A percentile compares a stretch with the other conserved stretches of the same genome.
Evolutionary conservation across 2,888 invertebrate genomes (phyloP).

Genomic region (Scrobipalpa atriplicella): DNA sequence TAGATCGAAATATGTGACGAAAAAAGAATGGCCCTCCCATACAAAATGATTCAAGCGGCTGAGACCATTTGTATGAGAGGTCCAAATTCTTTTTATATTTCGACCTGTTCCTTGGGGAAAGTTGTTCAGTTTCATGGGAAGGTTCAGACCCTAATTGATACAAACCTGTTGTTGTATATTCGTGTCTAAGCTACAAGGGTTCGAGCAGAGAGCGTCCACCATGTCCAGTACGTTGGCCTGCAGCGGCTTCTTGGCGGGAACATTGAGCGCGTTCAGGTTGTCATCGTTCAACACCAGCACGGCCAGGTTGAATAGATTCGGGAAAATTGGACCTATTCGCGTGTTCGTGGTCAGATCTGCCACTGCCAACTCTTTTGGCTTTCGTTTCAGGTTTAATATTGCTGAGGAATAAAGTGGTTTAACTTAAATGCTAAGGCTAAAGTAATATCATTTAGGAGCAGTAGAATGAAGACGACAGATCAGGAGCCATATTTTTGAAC

Average conservation of each 20-base stretch:
- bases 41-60: too few species aligned
- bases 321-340: conserved; percentile 82
- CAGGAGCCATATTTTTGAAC: too few species aligned
- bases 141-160: conserved; percentile 3
- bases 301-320: conserved; percentile 83
- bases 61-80: too few species aligned
- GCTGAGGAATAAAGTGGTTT: conserved; percentile 52
- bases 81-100: too few species aligned
- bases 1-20: too few species aligned
- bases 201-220: conserved; percentile 82
- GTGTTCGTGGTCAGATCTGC: conserved; percentile 82
- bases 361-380: conserved; percentile 79
- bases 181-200: conserved; percentile 80
- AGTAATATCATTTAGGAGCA: not conserved
- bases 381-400: conserved; percentile 77
- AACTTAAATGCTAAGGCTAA: not conserved
- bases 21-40: too few species aligned
- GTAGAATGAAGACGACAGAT: not conserved
- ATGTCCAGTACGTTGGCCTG: conserved; percentile 79
- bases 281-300: conserved; percentile 83
- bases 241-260: conserved; percentile 72
- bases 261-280: conserved; percentile 74
- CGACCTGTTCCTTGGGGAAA: too few species aligned
- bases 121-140: too few species aligned
- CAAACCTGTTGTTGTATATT: conserved; percentile 82